Conservation (phyloP, 1,140 invertebrate genomes). For the Sminthurinus signatus region DNA sequence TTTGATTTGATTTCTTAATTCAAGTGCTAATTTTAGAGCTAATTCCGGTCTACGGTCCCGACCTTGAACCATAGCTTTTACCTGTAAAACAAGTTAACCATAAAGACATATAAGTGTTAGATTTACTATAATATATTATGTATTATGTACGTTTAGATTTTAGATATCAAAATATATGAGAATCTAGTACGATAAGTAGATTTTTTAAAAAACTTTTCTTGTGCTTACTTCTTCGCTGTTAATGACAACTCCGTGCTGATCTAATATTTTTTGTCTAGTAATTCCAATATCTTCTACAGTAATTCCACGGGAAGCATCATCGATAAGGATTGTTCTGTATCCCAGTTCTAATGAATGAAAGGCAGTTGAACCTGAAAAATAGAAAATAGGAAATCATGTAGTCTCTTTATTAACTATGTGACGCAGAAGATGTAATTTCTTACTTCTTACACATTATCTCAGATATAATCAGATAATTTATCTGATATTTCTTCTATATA, state of each 20-base stretch:
- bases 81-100: constrained; percentile 48
- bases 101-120: constrained; percentile 9
- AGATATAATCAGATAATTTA: no score
- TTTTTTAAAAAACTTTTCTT: no score
- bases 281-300: constrained; percentile 73
- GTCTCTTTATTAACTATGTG: no score
- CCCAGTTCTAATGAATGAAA: constrained; percentile 78
- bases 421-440: no score
- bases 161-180: not conserved
- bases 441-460: no score
- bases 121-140: not conserved
- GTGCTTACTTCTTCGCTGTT: constrained; percentile 61
- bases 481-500: no score
- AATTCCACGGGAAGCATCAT: constrained; percentile 85
- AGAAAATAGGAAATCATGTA: constrained; percentile 2
- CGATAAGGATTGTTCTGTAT: constrained; percentile 80
- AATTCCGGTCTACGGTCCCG: constrained; percentile 75
- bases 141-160: no score
- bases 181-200: no score
- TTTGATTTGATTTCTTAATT: constrained; percentile 57
- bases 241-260: constrained; percentile 69
- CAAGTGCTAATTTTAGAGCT: constrained; percentile 77
- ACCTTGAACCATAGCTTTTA: constrained; percentile 76
- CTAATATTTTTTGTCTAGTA: constrained; percentile 66
- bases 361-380: constrained; percentile 67